Evolutionary conservation across 30 jellyfish, hydroid and myxozoan species (phyloP).

Genomic region (Cassiopea andromeda): DNA sequence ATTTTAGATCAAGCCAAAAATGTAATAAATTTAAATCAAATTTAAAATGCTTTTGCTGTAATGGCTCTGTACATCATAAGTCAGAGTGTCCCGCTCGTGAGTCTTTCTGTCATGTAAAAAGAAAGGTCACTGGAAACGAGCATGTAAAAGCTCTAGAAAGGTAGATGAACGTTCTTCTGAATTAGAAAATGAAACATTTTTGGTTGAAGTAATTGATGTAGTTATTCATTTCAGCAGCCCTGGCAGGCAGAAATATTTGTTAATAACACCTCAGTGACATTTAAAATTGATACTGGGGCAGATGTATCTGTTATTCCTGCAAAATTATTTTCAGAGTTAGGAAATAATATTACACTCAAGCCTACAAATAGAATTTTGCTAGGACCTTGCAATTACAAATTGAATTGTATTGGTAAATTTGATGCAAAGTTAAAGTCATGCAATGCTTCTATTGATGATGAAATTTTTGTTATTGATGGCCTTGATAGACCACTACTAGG

Average conservation of each 20-base stretch:
- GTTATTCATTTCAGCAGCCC: slow-evolving; percentile 11
- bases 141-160: slow-evolving; percentile 10
- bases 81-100: slow-evolving; percentile 26
- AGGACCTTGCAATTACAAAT: too few species aligned
- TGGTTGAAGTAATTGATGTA: slow-evolving; percentile 34
- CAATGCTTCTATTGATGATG: too few species aligned
- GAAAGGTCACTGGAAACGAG: slow-evolving; percentile 41
- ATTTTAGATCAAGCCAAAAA: neutral
- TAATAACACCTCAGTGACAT: slow-evolving; percentile 14
- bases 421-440: too few species aligned
- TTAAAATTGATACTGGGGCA: slow-evolving; percentile 51
- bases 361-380: too few species aligned
- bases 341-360: too few species aligned
- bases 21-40: slow-evolving; percentile 2
- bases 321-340: neutral
- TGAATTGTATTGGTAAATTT: too few species aligned
- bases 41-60: neutral
- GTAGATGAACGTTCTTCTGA: neutral
- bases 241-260: slow-evolving; percentile 6
- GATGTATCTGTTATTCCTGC: slow-evolving; percentile 22
- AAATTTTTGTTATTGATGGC: neutral
- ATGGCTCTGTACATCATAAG: neutral
- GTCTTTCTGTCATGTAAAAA: slow-evolving; percentile 29
- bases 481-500: too few species aligned
- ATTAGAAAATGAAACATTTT: slow-evolving; percentile 2